Evolutionary conservation across 2,113 vertebrate genomes (phyloP).

Genomic region (Periophthalmodon schlosseri): DNA sequence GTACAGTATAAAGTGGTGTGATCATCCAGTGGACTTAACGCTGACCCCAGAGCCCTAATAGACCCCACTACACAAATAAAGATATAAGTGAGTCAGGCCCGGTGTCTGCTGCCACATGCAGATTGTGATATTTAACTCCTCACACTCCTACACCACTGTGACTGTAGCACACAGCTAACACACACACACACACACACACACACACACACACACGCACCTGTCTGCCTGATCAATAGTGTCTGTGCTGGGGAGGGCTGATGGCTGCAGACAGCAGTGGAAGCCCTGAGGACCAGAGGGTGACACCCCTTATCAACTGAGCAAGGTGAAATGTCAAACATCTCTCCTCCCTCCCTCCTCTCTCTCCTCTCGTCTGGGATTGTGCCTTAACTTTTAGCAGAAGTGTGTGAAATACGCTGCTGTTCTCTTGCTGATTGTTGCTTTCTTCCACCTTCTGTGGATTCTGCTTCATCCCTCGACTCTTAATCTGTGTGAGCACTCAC

Average conservation of each 20-base stretch:
- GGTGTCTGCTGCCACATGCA: constrained; percentile 31
- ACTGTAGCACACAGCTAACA: constrained; percentile 25
- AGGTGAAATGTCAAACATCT: constrained; percentile 76
- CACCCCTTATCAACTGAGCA: constrained; percentile 76
- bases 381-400: constrained; percentile 34
- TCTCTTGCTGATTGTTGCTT: constrained; percentile 12
- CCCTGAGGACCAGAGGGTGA: constrained; percentile 72
- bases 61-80: constrained; percentile 59
- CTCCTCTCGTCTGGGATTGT: constrained; percentile 20
- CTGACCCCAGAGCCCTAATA: constrained; percentile 58
- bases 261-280: constrained; percentile 72
- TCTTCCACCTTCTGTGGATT: constrained; percentile 21
- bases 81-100: constrained; percentile 43
- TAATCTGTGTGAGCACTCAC: constrained; percentile 27
- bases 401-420: constrained; percentile 22
- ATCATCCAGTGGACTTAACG: constrained; percentile 55
- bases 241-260: constrained; percentile 69
- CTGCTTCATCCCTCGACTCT: constrained; percentile 15
- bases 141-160: constrained; percentile 16
- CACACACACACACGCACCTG: constrained; percentile 49
- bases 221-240: constrained; percentile 75
- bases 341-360: constrained; percentile 8
- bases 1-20: constrained; percentile 46
- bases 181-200: constrained; percentile 40
- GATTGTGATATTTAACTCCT: constrained; percentile 36